Conservation (phyloP, 2,113 vertebrate genomes). For the Ginglymostoma cirratum region DNA sequence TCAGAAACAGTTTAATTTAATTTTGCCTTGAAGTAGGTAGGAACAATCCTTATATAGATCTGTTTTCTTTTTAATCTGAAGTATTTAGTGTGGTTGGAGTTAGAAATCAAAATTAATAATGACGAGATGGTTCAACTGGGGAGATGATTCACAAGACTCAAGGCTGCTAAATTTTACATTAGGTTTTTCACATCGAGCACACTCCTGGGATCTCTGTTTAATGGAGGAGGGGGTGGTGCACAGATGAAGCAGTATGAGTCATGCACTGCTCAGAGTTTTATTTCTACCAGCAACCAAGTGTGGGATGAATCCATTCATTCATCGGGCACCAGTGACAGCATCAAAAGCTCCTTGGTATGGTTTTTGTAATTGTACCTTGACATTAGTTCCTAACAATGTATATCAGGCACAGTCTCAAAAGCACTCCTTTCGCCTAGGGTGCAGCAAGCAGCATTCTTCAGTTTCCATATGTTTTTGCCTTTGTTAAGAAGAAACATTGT, state of each 20-base stretch:
- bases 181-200: neutral
- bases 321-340: neutral
- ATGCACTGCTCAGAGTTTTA: neutral
- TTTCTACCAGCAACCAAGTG: neutral
- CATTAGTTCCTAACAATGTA: neutral
- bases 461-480: neutral
- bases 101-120: neutral
- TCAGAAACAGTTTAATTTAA: neutral
- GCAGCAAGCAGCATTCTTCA: neutral
- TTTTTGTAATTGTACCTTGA: neutral
- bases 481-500: neutral
- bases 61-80: neutral
- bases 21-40: neutral
- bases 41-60: neutral
- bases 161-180: neutral
- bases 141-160: neutral
- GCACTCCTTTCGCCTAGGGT: neutral
- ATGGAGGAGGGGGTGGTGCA: neutral
- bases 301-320: constrained; percentile 13
- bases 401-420: neutral
- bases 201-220: neutral
- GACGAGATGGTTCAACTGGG: neutral
- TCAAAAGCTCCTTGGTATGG: neutral
- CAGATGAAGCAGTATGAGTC: neutral
- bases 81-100: neutral